Conservation (phyloP, 2,888 invertebrate genomes). For the Lochmaea capreae region DNA sequence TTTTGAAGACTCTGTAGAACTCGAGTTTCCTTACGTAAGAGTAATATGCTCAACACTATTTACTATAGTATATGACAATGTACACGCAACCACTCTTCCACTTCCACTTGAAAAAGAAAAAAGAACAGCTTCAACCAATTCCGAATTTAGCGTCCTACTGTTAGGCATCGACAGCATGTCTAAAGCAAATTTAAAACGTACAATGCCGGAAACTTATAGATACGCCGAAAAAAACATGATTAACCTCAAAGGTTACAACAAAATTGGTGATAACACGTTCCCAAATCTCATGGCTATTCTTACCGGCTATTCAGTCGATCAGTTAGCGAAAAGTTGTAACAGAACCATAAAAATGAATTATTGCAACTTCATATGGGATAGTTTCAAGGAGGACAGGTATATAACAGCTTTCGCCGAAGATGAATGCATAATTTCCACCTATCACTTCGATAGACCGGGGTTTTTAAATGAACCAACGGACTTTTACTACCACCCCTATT, state of each 20-base stretch:
- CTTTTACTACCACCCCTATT: conserved; percentile 82
- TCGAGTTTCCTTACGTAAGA: conserved; percentile 34
- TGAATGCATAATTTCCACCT: conserved; percentile 77
- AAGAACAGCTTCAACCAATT: conserved; percentile 62
- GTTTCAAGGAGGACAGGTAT: conserved; percentile 77
- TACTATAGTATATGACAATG: conserved; percentile 65
- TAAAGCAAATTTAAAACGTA: conserved; percentile 78
- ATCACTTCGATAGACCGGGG: conserved; percentile 79
- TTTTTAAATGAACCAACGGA: conserved; percentile 82
- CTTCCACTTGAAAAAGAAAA: conserved; percentile 18
- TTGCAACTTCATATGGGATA: conserved; percentile 83
- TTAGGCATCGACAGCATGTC: conserved; percentile 90
- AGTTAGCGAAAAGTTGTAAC: conserved; percentile 66
- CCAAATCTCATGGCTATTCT: conserved; percentile 89
- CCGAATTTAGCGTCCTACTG: conserved; percentile 72
- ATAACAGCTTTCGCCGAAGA: conserved; percentile 87
- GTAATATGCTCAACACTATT: conserved; percentile 32
- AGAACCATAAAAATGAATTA: conserved; percentile 73
- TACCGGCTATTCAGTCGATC: conserved; percentile 71
- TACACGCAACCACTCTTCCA: conserved; percentile 66
- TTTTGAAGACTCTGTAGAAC: conserved; percentile 34
- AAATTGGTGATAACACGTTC: conserved; percentile 90
- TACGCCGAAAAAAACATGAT: conserved; percentile 71
- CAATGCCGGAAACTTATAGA: conserved; percentile 78
- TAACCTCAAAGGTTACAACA: conserved; percentile 64